A percentile compares a stretch with the other conserved stretches of the same genome.
Evolutionary conservation across 2,888 invertebrate genomes (phyloP).

Genomic region (Lymantria dispar): DNA sequence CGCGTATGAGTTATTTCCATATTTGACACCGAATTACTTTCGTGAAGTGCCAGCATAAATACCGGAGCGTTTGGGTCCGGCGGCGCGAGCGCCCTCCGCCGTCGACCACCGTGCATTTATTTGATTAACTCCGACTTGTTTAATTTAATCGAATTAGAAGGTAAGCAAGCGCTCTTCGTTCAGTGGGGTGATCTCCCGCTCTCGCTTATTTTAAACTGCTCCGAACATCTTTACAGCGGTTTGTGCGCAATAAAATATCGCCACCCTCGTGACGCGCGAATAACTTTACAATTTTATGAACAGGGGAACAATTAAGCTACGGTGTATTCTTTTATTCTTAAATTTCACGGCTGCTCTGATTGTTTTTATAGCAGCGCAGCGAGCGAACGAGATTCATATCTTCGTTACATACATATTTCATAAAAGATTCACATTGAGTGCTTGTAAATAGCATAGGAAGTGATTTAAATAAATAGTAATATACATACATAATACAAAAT

Average conservation of each 20-base stretch:
- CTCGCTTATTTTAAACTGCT: conserved; percentile 79
- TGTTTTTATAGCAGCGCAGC: conserved; percentile 66
- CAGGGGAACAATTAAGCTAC: conserved; percentile 80
- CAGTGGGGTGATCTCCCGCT: conserved; percentile 46
- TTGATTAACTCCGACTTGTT: conserved; percentile 83
- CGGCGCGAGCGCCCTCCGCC: conserved; percentile 36
- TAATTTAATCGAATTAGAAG: conserved; percentile 82
- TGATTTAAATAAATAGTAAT: too few relatives aligned
- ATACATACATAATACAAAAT: too few relatives aligned
- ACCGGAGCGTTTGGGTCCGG: conserved; percentile 49
- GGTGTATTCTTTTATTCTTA: conserved; percentile 74
- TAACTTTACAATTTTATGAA: conserved; percentile 82
- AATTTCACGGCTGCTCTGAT: conserved; percentile 70
- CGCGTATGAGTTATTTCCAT: conserved; percentile 82
- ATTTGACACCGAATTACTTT: conserved; percentile 83
- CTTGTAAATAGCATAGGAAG: too few relatives aligned
- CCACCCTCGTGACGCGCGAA: conserved; percentile 72
- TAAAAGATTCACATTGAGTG: conserved; percentile 56
- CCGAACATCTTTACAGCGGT: conserved; percentile 81
- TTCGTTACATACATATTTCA: conserved; percentile 78
- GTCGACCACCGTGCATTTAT: conserved; percentile 77
- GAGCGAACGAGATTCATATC: conserved; percentile 65
- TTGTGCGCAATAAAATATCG: conserved; percentile 79
- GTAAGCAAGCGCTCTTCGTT: conserved; percentile 44
- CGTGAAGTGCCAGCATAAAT: conserved; percentile 82